Percentiles rank a stretch among this genome's conserved stretches.
Evolutionary conservation across 2,797 vertebrate species (phyloP).

Genomic region (Microctenopoma lineatum): DNA sequence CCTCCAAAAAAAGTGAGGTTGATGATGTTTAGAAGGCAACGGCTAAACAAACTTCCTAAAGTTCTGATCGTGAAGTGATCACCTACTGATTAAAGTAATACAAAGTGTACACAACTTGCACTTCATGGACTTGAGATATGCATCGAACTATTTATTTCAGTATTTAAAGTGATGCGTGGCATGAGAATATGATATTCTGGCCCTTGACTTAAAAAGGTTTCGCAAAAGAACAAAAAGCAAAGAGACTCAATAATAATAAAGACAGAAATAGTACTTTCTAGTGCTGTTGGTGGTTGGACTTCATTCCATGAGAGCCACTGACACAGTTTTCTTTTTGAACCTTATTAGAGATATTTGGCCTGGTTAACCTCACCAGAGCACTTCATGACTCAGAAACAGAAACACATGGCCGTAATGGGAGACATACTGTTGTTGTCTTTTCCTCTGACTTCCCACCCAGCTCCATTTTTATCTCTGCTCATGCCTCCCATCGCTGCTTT

Average conservation of each 20-base stretch:
- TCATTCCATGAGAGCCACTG: not conserved
- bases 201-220: not conserved
- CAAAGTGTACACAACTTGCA: constrained; percentile 1
- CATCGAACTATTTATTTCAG: constrained; percentile 5
- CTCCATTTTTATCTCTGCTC: constrained; percentile 29
- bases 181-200: constrained; percentile 1
- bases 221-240: not conserved
- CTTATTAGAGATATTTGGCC: constrained; percentile 8
- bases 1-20: not conserved
- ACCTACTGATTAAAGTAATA: not conserved
- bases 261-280: not conserved
- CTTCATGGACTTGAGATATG: constrained; percentile 12
- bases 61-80: not conserved
- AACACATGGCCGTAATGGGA: constrained; percentile 31
- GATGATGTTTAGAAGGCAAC: not conserved
- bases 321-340: not conserved
- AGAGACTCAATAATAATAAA: not conserved
- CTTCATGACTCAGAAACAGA: constrained; percentile 31
- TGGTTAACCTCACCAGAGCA: constrained; percentile 21
- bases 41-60: constrained; percentile 1
- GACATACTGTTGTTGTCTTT: not conserved
- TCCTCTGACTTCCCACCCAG: constrained; percentile 5
- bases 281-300: not conserved
- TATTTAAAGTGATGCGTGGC: constrained; percentile 16
- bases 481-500: constrained; percentile 11